phyloP scores from a whole-genome alignment of 2,797 vertebrate species.

The Chelon labrosus region DNA sequence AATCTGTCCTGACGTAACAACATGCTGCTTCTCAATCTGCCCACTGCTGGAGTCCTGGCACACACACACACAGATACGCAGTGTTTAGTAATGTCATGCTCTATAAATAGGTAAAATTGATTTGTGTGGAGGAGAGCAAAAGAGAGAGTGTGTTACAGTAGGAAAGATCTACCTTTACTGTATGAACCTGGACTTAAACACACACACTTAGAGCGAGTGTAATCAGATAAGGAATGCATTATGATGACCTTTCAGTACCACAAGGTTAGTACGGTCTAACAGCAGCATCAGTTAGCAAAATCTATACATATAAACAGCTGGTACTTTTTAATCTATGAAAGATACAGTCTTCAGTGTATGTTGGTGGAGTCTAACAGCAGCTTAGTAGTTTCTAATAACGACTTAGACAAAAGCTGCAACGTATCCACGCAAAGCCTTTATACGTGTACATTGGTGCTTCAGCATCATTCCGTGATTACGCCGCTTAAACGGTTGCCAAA shows the following conservation, averaged over 20 bases:
- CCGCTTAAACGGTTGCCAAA: too few species aligned
- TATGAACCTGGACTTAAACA: constrained; percentile 13
- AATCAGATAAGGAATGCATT: not conserved
- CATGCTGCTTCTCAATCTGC: constrained; percentile 81
- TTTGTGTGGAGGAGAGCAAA: constrained; percentile 59
- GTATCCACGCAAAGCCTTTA: too few species aligned
- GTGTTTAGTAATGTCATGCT: constrained; percentile 63
- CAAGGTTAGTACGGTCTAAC: not conserved
- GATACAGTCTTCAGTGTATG: not conserved
- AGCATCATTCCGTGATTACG: too few species aligned
- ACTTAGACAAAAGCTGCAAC: too few species aligned
- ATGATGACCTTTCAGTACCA: not conserved
- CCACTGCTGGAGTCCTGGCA: constrained; percentile 72
- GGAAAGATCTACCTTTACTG: constrained; percentile 43
- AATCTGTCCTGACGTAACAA: constrained; percentile 76
- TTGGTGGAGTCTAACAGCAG: not conserved
- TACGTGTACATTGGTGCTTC: too few species aligned
- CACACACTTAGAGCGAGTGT: not conserved
- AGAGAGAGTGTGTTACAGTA: constrained; percentile 41
- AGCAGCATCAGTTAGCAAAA: not conserved
- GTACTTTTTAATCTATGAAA: not conserved
- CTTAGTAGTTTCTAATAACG: not conserved
- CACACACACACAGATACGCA: constrained; percentile 31
- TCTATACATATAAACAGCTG: not conserved
- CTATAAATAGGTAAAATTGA: constrained; percentile 75